A percentile compares a stretch with the other conserved stretches of the same genome.
phyloP scores from a whole-genome alignment of 92 coral and sea anemone species.

The Parazoanthus swiftii region DNA sequence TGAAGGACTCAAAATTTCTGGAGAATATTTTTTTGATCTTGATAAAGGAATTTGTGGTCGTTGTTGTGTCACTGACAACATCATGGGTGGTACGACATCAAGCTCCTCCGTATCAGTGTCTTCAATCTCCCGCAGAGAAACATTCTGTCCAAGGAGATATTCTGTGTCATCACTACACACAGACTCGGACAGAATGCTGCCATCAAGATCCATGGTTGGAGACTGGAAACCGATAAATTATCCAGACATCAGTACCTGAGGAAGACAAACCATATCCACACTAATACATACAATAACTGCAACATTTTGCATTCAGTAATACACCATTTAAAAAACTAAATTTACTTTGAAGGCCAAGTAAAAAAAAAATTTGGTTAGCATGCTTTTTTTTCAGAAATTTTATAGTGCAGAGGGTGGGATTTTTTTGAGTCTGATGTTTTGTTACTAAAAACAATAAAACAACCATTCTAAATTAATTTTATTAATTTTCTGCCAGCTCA shows the following conservation, averaged over 20 bases:
- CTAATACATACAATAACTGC: too few relatives aligned
- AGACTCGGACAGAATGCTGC: slow-evolving; percentile 70
- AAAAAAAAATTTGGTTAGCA: too few relatives aligned
- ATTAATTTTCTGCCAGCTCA: too few relatives aligned
- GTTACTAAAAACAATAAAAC: too few relatives aligned
- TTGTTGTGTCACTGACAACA: slow-evolving; percentile 7
- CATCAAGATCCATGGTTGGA: slow-evolving; percentile 65
- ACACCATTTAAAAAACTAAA: too few relatives aligned
- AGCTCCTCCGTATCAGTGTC: slow-evolving; percentile 59
- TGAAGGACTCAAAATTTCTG: not conserved
- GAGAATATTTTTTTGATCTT: not conserved
- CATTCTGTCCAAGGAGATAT: slow-evolving; percentile 86
- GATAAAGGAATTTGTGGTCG: not conserved
- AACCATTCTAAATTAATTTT: too few relatives aligned
- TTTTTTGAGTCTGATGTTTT: too few relatives aligned
- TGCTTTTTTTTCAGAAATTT: too few relatives aligned
- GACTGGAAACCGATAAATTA: not conserved
- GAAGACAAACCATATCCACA: not conserved
- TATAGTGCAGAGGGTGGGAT: too few relatives aligned
- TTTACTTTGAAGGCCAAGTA: too few relatives aligned
- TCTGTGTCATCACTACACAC: slow-evolving; percentile 97
- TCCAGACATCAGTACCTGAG: slow-evolving; percentile 15
- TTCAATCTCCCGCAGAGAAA: slow-evolving; percentile 89
- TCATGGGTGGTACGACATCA: slow-evolving; percentile 27
- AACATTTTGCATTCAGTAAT: too few relatives aligned